Evolutionary conservation across 2,888 invertebrate species (phyloP).

Genomic region (Agrilus mali): DNA sequence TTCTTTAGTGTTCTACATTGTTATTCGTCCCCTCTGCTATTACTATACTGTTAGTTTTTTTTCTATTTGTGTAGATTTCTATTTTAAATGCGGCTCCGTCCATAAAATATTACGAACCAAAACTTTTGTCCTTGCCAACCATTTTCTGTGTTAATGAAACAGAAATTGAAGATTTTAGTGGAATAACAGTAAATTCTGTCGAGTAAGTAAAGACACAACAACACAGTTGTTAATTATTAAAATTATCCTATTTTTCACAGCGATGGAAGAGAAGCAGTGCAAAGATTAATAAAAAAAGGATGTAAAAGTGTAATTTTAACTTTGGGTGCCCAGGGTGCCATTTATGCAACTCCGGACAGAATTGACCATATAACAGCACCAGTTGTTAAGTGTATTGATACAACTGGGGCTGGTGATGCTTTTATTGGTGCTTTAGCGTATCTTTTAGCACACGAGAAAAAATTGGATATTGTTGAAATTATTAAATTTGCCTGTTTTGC

Average conservation of each 20-base stretch:
- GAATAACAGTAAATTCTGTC: conserved; percentile 35
- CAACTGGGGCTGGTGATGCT: conserved; percentile 92
- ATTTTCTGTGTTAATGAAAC: conserved; percentile 91
- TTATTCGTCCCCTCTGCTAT: no score
- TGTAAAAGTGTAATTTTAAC: conserved; percentile 75
- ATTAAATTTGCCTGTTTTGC: conserved; percentile 62
- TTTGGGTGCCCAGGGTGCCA: conserved; percentile 68
- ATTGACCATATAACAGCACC: conserved; percentile 47
- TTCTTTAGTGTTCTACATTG: no score
- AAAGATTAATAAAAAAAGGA: conserved; percentile 47
- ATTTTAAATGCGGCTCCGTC: no score
- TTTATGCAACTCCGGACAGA: conserved; percentile 42
- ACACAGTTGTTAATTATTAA: no score
- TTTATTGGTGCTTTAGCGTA: conserved; percentile 87
- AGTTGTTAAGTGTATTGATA: conserved; percentile 65
- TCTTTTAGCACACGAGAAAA: conserved; percentile 50
- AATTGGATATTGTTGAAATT: conserved; percentile 48
- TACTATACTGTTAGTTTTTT: no score
- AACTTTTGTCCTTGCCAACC: conserved; percentile 48
- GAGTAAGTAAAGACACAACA: conserved; percentile 29
- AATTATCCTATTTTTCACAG: conserved; percentile 24
- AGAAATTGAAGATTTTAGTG: conserved; percentile 62
- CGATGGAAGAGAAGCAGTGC: conserved; percentile 51
- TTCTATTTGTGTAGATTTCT: no score
- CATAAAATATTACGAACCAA: no score